Conservation (phyloP, 2,113 vertebrate species). For the Rhinoderma darwinii region DNA sequence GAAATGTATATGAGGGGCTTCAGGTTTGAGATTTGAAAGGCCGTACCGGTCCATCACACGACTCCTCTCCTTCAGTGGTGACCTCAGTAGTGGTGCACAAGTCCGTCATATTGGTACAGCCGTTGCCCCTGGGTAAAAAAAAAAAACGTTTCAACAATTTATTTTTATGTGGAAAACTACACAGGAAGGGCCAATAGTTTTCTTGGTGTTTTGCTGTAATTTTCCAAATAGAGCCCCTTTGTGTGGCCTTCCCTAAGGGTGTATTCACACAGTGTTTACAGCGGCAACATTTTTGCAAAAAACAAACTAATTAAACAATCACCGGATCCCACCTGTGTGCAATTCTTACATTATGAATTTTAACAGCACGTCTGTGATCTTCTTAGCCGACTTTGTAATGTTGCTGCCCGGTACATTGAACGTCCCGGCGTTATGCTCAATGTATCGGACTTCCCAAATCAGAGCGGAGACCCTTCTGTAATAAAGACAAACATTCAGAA, state of each 20-base stretch:
- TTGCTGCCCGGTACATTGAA: slow-evolving; percentile 97
- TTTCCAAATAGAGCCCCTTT: no score
- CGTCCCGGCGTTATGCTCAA: slow-evolving; percentile 91
- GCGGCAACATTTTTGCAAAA: no score
- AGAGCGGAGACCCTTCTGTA: slow-evolving; percentile 89
- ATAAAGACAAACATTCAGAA: slow-evolving; percentile 8
- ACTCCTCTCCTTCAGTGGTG: slow-evolving; percentile 69
- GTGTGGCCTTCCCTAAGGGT: no score
- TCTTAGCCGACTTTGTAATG: slow-evolving; percentile 91
- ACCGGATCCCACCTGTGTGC: no score
- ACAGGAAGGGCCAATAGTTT: no score
- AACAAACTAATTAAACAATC: no score
- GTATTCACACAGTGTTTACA: no score
- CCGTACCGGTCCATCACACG: slow-evolving; percentile 79
- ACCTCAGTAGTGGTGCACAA: slow-evolving; percentile 83
- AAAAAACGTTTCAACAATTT: no score
- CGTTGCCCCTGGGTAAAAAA: slow-evolving; percentile 80
- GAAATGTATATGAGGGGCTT: no score
- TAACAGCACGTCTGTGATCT: slow-evolving; percentile 90
- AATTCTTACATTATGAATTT: slow-evolving; percentile 90
- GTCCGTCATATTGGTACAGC: slow-evolving; percentile 88
- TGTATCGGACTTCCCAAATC: slow-evolving; percentile 93
- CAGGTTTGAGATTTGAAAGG: slow-evolving; percentile 3
- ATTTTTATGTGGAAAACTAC: no score
- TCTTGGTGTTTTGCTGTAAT: no score